Evolutionary conservation across 2,113 vertebrate species (phyloP).

Genomic region (Varanus salvator): DNA sequence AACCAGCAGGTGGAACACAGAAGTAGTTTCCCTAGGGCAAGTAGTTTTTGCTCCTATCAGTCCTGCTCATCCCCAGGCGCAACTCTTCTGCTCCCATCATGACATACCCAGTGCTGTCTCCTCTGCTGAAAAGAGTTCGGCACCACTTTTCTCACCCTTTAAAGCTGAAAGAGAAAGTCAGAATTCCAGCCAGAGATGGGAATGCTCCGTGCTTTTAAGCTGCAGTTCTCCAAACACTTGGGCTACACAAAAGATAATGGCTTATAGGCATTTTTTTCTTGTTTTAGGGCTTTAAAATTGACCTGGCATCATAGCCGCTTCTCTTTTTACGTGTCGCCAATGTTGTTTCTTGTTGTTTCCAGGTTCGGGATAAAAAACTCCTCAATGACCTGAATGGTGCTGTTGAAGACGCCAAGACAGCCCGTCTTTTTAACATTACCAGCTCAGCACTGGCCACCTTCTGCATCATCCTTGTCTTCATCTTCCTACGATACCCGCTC

Average conservation of each 20-base stretch:
- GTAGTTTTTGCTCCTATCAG: not conserved
- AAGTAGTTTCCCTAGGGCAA: not conserved
- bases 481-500: conserved; percentile 83
- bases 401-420: conserved; percentile 84
- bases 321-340: not conserved
- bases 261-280: not conserved
- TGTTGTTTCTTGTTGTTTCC: conserved; percentile 14
- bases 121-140: not conserved
- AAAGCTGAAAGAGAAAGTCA: not conserved
- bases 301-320: not conserved
- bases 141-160: not conserved
- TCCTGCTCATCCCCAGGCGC: not conserved
- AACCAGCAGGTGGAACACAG: not conserved
- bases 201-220: too few relatives aligned
- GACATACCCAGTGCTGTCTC: not conserved
- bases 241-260: not conserved
- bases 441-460: conserved; percentile 84
- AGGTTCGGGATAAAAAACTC: conserved; percentile 86
- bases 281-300: not conserved
- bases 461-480: conserved; percentile 82
- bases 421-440: conserved; percentile 84
- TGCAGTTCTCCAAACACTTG: not conserved
- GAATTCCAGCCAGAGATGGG: not conserved
- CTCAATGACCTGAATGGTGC: conserved; percentile 83
- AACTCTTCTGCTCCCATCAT: not conserved